Percentiles rank a stretch among this genome's conserved stretches.
These are phyloP conservation scores for Drosophila bipectinata DNA, from an alignment of 1,140 invertebrate species.

Conservation along the genomic window DNA sequence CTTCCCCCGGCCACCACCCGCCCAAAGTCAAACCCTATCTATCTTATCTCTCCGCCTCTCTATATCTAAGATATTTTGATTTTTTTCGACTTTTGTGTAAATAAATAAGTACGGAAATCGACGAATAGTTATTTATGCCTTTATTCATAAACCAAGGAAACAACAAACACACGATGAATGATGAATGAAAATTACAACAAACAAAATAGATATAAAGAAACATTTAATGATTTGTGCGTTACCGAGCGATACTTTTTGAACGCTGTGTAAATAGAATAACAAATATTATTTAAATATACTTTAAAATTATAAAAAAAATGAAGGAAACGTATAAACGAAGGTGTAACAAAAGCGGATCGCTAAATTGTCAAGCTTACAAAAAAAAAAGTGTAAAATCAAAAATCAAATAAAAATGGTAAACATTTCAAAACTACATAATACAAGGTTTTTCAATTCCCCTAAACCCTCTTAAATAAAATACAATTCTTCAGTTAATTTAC, in stretches of 20 bases:
- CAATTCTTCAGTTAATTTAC: slow-evolving; percentile 15
- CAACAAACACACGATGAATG: slow-evolving; percentile 6
- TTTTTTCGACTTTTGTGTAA: slow-evolving; percentile 58
- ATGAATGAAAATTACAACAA: slow-evolving; percentile 31
- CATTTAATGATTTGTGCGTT: slow-evolving; percentile 44
- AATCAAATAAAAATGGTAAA: slow-evolving; percentile 74
- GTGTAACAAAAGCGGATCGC: slow-evolving; percentile 42
- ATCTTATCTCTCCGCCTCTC: slow-evolving; percentile 18
- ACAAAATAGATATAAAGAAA: slow-evolving; percentile 39
- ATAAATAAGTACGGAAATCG: slow-evolving; percentile 53
- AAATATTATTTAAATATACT: slow-evolving; percentile 55
- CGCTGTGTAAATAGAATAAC: slow-evolving; percentile 54
- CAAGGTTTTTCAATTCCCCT: neutral
- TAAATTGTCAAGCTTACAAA: slow-evolving; percentile 68
- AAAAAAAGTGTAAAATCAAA: slow-evolving; percentile 74
- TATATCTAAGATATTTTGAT: slow-evolving; percentile 44
- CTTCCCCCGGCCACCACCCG: neutral
- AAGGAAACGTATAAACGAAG: slow-evolving; percentile 50
- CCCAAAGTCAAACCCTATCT: slow-evolving; percentile 8
- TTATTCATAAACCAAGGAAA: slow-evolving; percentile 60
- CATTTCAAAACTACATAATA: slow-evolving; percentile 35
- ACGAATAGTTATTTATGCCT: slow-evolving; percentile 73
- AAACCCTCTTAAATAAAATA: neutral
- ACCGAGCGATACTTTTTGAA: slow-evolving; percentile 27
- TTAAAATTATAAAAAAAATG: slow-evolving; percentile 49